phyloP scores from a whole-genome alignment of 2,888 invertebrate species.

The Drosophila glabriapex region DNA sequence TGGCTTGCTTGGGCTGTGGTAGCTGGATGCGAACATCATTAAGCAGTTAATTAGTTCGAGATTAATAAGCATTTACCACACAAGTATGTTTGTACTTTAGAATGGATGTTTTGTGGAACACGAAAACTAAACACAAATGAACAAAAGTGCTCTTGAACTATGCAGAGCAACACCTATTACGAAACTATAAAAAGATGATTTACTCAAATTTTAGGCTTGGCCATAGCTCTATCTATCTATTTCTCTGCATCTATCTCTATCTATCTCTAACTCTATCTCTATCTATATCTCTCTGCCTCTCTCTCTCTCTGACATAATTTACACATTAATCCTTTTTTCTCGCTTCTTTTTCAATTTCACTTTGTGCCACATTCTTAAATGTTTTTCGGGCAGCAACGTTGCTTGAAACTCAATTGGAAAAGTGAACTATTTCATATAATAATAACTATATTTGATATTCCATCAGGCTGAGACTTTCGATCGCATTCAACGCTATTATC shows the following conservation, averaged over 20 bases:
- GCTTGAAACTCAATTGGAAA: background rate
- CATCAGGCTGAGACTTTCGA: conserved; percentile 6
- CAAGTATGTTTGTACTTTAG: conserved; percentile 30
- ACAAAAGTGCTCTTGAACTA: conserved; percentile 9
- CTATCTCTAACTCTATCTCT: background rate
- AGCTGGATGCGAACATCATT: conserved; percentile 62
- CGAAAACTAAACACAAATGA: background rate
- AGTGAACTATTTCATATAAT: background rate
- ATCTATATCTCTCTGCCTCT: accelerated
- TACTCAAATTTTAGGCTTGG: background rate
- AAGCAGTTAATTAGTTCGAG: conserved; percentile 50
- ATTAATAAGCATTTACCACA: conserved; percentile 15
- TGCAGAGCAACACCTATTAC: background rate
- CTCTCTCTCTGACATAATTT: background rate
- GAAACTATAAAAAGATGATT: background rate
- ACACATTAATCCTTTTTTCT: background rate
- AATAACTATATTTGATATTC: background rate
- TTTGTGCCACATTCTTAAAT: conserved; percentile 5
- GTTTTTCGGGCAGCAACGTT: background rate
- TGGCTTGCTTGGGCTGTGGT: conserved; percentile 14
- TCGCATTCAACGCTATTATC: conserved; percentile 6
- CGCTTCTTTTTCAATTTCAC: background rate
- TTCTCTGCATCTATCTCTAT: background rate
- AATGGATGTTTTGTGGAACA: conserved; percentile 28
- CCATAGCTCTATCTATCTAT: background rate